A percentile compares a stretch with the other conserved stretches of the same genome.
phyloP scores from a whole-genome alignment of 2,888 invertebrate species.

The Rotaria socialis region DNA sequence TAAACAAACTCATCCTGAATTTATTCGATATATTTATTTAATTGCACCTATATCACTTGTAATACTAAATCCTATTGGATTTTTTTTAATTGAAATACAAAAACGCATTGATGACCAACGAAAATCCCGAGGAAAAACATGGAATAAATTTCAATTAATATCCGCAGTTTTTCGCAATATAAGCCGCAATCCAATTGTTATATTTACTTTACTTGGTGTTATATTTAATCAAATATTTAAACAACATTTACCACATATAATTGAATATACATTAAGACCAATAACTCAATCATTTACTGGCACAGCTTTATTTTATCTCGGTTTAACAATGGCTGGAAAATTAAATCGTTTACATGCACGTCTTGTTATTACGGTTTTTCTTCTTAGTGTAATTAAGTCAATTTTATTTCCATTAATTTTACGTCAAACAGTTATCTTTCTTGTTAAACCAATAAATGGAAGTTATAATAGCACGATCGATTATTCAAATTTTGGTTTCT shows the following conservation, averaged over 20 bases:
- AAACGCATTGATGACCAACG: slow-evolving; percentile 61
- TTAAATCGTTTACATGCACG: slow-evolving; percentile 64
- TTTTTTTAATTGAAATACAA: slow-evolving; percentile 78
- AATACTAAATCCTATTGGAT: slow-evolving; percentile 83
- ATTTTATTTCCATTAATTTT: slow-evolving; percentile 77
- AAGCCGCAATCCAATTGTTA: slow-evolving; percentile 78
- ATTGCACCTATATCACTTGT: slow-evolving; percentile 89
- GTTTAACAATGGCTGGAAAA: slow-evolving; percentile 85
- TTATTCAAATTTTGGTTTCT: slow-evolving; percentile 82
- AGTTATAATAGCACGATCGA: slow-evolving; percentile 74
- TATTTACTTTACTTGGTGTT: slow-evolving; percentile 87
- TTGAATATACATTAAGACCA: slow-evolving; percentile 69
- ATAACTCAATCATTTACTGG: slow-evolving; percentile 75
- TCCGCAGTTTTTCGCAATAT: slow-evolving; percentile 60
- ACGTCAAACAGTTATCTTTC: slow-evolving; percentile 73
- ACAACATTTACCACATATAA: slow-evolving; percentile 71
- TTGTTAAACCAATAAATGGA: slow-evolving; percentile 61
- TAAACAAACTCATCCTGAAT: slow-evolving; percentile 77
- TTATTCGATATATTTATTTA: slow-evolving; percentile 80
- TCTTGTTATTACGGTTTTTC: slow-evolving; percentile 51
- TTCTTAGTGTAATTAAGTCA: slow-evolving; percentile 48
- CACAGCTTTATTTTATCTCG: slow-evolving; percentile 80
- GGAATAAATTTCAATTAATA: background rate
- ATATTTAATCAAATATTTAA: slow-evolving; percentile 76
- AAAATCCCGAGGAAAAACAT: background rate